These are phyloP conservation scores for Vollenhovia emeryi DNA, from an alignment of 1,140 invertebrate species.

Conservation along the genomic window DNA sequence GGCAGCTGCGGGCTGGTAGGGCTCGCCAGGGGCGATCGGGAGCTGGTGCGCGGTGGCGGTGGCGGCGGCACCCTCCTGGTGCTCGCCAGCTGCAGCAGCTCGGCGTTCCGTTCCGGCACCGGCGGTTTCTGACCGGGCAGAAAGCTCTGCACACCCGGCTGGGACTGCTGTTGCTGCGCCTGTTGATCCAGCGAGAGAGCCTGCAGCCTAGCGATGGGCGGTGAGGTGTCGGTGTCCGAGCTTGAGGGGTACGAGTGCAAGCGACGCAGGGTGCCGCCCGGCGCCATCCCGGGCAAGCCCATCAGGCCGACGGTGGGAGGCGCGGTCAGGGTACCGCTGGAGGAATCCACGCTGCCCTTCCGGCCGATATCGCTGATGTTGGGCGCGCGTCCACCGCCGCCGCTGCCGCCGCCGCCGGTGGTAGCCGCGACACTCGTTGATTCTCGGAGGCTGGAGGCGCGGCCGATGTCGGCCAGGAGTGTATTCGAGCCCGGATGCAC, in stretches of 20 bases:
- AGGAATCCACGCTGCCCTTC: conserved; percentile 87
- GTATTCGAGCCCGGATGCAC: conserved; percentile 52
- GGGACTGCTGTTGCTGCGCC: conserved; percentile 79
- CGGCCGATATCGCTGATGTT: conserved; percentile 85
- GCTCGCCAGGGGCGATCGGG: conserved; percentile 92
- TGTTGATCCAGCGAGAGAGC: conserved; percentile 72
- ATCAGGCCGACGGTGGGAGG: conserved; percentile 63
- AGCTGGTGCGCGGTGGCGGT: conserved; percentile 93
- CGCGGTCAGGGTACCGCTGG: conserved; percentile 77
- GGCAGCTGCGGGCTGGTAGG: conserved; percentile 89
- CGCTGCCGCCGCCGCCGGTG: conserved; percentile 76
- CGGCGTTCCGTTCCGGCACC: conserved; percentile 91
- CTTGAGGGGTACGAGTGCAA: conserved; percentile 91
- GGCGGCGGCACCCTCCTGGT: conserved; percentile 93
- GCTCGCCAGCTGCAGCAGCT: conserved; percentile 88
- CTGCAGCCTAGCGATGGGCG: conserved; percentile 87
- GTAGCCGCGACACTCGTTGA: conserved; percentile 9
- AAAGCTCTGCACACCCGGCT: conserved; percentile 75
- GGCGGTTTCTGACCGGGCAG: conserved; percentile 88
- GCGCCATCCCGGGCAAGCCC: conserved; percentile 44
- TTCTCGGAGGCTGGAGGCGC: conserved; percentile 70
- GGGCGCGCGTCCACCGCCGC: conserved; percentile 78
- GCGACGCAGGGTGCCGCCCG: conserved; percentile 87
- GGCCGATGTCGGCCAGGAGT: conserved; percentile 71
- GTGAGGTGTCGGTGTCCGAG: conserved; percentile 90